Base-by-base conservation (phyloP, 2,797 vertebrate species). In the Thamnophis elegans region DNA sequence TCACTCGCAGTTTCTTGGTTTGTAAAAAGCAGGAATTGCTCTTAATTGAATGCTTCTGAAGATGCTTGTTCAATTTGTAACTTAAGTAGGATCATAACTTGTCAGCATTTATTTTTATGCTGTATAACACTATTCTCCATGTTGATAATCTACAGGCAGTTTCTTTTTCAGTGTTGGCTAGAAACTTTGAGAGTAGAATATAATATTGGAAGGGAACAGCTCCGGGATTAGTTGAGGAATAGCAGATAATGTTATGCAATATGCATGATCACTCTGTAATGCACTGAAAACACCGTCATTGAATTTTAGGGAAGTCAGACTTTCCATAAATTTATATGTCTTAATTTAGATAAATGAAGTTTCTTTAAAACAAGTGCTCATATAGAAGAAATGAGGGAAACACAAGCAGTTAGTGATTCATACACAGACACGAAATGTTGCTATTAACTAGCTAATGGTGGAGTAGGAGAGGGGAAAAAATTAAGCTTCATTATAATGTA, bases 341-440 rank as follows among this genome's bases (percentile, higher is more conserved):
- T 90, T 86, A 86, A 86, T 56, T 90, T 59, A 92, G 85, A 59
- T 92, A 87, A 87, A 90, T 65, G 32, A 90, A 87, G 53, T 60
- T 60, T 92, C 11, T 73, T 58, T 90, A 86, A 92, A 87, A 68
- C 20, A 87, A 28, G 22, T 26, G 26, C 14, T 36, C 82, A 68
- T 18, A 90, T 55, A 53, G 78, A 92, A 65, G 26, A 62, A 78
- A 28, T 88, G 65, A 11, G 22, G 12, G 42, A 51, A 78, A 88
- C 18, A 89, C 58, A 92, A 92, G 47, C 1, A 18, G 58, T 90
- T 60, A 92, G 88, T 86, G 90, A 42, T 90, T 86, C 59, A 60
- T 53, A 51, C 13, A 26, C 20, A 32, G 36, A 62, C 58, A 90
- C 47, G 87, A 90, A 56, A 87, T 90, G 59, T 20, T 28, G 51